Evolutionary conservation across 2,888 invertebrate genomes (phyloP).

Genomic region (Dryomyza anilis): DNA sequence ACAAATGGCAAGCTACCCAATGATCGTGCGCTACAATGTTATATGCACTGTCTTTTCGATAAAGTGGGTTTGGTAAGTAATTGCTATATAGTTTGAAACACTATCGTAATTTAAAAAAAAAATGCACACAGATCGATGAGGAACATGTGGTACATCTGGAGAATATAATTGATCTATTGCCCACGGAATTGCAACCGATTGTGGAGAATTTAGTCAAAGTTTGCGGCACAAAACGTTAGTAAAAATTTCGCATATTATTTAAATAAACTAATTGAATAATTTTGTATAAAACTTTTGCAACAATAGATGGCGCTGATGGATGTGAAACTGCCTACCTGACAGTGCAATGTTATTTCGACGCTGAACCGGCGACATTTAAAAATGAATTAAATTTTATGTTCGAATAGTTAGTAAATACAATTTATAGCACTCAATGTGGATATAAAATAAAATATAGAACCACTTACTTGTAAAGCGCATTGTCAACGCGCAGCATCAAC

Average conservation of each 20-base stretch:
- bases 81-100: too few relatives aligned
- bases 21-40: constrained; percentile 51
- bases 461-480: constrained; percentile 53
- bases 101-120: neutral
- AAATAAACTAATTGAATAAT: too few relatives aligned
- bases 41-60: constrained; percentile 55
- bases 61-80: constrained; percentile 51
- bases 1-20: constrained; percentile 42
- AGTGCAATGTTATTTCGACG: constrained; percentile 50
- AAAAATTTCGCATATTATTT: neutral
- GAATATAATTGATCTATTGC: constrained; percentile 48
- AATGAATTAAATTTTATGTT: constrained; percentile 32
- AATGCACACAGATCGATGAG: constrained; percentile 47
- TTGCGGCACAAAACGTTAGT: constrained; percentile 53
- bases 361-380: constrained; percentile 42
- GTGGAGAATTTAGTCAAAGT: constrained; percentile 39
- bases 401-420: constrained; percentile 29
- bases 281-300: neutral
- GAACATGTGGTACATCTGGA: constrained; percentile 51
- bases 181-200: constrained; percentile 45
- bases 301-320: constrained; percentile 53
- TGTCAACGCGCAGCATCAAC: constrained; percentile 49
- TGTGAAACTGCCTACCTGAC: constrained; percentile 56
- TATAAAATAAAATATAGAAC: neutral
- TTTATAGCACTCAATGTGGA: too few relatives aligned